Conservation (phyloP, 1,140 invertebrate genomes). For the Drosophila aff. region DNA sequence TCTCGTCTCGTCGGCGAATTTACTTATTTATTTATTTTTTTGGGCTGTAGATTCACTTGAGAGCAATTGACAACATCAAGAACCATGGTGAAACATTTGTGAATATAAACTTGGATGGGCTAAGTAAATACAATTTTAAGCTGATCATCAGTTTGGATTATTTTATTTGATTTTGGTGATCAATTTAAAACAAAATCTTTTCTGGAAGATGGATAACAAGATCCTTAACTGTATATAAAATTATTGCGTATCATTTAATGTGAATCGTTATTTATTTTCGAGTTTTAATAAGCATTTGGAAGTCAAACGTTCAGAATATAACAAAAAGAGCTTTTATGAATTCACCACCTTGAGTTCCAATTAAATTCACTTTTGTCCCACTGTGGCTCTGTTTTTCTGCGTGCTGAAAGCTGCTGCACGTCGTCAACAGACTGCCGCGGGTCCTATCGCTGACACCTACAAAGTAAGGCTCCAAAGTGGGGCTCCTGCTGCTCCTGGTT, state of each 20-base stretch:
- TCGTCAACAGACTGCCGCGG: conserved; percentile 53
- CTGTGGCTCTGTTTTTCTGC: conserved; percentile 7
- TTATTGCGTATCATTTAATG: rapidly evolving
- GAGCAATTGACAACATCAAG: conserved; percentile 31
- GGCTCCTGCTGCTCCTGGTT: conserved; percentile 39
- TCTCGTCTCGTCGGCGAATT: conserved; percentile 17
- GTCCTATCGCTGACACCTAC: conserved; percentile 65
- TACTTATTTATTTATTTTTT: conserved; percentile 15
- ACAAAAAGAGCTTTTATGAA: neutral
- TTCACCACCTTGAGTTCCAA: rapidly evolving
- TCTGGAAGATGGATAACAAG: neutral
- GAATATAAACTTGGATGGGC: neutral
- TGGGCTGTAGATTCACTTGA: conserved; percentile 45
- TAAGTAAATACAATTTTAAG: neutral
- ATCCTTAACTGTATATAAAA: neutral
- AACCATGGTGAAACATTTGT: conserved; percentile 16
- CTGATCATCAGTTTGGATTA: too few relatives aligned
- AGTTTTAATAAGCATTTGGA: neutral
- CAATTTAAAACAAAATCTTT: neutral
- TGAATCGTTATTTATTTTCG: neutral
- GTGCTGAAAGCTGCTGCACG: conserved; percentile 48
- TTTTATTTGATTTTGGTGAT: neutral
- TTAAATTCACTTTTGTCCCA: neutral
- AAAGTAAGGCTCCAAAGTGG: conserved; percentile 25
- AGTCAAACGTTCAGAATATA: neutral